Conservation (phyloP, 2,888 invertebrate genomes). For the Stenurella melanura region DNA sequence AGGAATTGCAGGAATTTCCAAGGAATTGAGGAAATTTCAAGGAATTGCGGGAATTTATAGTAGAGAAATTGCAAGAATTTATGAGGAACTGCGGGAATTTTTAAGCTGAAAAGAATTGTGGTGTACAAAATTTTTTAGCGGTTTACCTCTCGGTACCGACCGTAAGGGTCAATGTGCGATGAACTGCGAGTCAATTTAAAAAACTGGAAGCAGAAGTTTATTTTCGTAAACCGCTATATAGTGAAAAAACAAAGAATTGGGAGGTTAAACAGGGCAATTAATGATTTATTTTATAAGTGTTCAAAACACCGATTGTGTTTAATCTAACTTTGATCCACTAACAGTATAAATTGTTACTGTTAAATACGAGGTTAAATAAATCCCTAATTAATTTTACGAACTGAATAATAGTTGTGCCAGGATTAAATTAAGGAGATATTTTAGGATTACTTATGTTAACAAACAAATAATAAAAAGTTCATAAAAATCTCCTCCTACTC, state of each 20-base stretch:
- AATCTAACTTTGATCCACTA: neutral
- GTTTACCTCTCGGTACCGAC: too few species aligned
- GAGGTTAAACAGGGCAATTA: neutral
- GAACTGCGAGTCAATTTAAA: too few species aligned
- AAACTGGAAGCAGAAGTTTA: neutral
- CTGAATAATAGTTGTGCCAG: neutral
- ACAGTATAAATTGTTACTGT: slow-evolving; percentile 2
- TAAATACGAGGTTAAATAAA: neutral
- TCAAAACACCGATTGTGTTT: neutral
- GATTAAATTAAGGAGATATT: slow-evolving; percentile 20
- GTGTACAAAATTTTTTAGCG: too few species aligned
- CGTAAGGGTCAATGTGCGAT: too few species aligned
- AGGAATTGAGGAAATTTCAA: too few species aligned
- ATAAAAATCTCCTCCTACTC: slow-evolving; percentile 12
- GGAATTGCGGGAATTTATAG: too few species aligned
- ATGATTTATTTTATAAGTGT: neutral
- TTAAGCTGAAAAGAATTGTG: too few species aligned
- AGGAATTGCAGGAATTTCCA: too few species aligned
- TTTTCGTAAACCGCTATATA: neutral
- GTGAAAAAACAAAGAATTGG: neutral
- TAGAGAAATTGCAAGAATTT: too few species aligned
- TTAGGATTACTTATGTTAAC: slow-evolving; percentile 12
- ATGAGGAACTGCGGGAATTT: too few species aligned
- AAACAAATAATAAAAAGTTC: slow-evolving; percentile 32
- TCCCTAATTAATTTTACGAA: neutral